These are phyloP conservation scores for Crepidodera aurea DNA, from an alignment of 2,888 invertebrate genomes.

Conservation along the genomic window DNA sequence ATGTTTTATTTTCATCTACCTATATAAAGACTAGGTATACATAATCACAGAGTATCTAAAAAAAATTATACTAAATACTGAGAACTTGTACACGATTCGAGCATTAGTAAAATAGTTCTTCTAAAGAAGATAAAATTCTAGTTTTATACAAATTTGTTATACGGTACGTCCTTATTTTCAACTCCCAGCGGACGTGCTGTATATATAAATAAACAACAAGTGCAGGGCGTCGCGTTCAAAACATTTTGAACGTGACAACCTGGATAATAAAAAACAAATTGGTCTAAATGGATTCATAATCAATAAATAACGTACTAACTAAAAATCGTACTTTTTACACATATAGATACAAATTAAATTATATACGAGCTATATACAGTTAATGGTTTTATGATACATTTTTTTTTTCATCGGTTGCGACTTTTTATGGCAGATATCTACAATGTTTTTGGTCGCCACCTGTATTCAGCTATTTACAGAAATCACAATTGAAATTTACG, in stretches of 20 bases:
- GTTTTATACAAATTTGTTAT: conserved; percentile 31
- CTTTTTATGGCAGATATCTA: conserved; percentile 37
- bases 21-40: conserved; percentile 57
- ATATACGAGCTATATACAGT: conserved; percentile 44
- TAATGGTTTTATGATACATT: conserved; percentile 38
- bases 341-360: conserved; percentile 37
- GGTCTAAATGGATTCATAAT: conserved; percentile 33
- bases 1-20: conserved; percentile 45
- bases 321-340: conserved; percentile 35
- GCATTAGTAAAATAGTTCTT: conserved; percentile 35
- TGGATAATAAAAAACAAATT: conserved; percentile 31
- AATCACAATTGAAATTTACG: conserved; percentile 62
- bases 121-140: conserved; percentile 38
- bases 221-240: not conserved
- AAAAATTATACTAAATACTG: conserved; percentile 51
- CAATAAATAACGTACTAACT: conserved; percentile 23
- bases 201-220: conserved; percentile 33
- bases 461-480: conserved; percentile 55
- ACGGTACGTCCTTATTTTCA: conserved; percentile 26
- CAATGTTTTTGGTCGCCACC: conserved; percentile 38
- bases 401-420: conserved; percentile 21
- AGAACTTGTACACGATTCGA: conserved; percentile 41
- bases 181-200: not conserved
- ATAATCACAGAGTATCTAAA: conserved; percentile 60
- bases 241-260: not conserved